These are phyloP conservation scores for Sebastes dallii DNA, from an alignment of 2,797 vertebrate species.

Conservation along the genomic window DNA sequence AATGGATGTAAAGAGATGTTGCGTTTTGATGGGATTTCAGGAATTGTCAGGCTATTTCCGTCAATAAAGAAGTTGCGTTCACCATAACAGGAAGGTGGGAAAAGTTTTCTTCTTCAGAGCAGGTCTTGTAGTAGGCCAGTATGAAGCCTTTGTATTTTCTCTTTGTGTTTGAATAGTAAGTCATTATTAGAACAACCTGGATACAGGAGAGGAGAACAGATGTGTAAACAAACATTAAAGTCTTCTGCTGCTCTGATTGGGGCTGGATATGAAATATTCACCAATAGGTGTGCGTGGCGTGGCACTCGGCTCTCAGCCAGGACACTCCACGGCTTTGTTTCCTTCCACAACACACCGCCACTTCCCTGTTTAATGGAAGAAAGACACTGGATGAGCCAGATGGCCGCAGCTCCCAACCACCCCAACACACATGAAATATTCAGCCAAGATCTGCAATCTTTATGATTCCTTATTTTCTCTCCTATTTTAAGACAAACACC, in stretches of 20 bases:
- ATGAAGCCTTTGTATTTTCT: conserved; percentile 10
- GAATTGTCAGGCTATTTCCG: neutral
- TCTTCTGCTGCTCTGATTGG: conserved; percentile 55
- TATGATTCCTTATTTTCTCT: conserved; percentile 52
- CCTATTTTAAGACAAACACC: conserved; percentile 40
- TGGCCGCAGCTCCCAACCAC: conserved; percentile 64
- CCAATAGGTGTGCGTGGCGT: conserved; percentile 36
- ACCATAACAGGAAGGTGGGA: neutral
- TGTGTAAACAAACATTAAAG: conserved; percentile 73
- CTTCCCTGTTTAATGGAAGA: conserved; percentile 53
- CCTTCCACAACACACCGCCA: neutral
- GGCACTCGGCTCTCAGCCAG: conserved; percentile 19
- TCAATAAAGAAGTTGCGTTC: neutral
- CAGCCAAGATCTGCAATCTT: conserved; percentile 74
- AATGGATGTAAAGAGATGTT: neutral
- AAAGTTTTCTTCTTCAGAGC: neutral
- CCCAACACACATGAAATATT: conserved; percentile 75
- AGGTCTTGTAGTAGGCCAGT: neutral
- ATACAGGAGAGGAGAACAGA: conserved; percentile 57
- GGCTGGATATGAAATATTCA: conserved; percentile 78
- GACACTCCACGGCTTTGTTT: conserved; percentile 33
- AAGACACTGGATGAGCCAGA: conserved; percentile 70
- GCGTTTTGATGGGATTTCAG: neutral
- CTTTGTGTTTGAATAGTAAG: conserved; percentile 13
- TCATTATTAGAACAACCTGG: conserved; percentile 60